Evolutionary conservation across 2,113 vertebrate genomes (phyloP).

Genomic region (Phyllostomus hastatus): DNA sequence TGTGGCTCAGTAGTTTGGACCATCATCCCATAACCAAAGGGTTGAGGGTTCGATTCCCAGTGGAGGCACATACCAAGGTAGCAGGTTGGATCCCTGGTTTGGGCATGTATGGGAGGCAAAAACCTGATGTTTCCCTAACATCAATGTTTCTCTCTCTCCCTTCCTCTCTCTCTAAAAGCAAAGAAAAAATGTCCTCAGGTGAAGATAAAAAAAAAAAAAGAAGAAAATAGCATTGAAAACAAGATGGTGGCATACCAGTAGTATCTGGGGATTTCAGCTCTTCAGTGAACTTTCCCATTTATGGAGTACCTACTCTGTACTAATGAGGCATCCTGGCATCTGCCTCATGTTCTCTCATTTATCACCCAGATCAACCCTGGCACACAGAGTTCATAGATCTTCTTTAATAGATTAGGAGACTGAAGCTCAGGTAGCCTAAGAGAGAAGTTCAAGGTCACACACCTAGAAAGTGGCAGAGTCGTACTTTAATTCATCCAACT

Average conservation of each 20-base stretch:
- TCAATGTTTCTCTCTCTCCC: background rate
- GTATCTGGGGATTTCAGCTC: background rate
- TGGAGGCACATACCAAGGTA: no score
- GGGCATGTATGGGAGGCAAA: no score
- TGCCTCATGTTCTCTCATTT: no score
- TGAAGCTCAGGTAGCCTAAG: background rate
- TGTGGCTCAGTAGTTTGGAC: no score
- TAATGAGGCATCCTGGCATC: accelerated
- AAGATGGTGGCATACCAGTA: background rate
- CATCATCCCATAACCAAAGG: no score
- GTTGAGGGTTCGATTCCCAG: no score
- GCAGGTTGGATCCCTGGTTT: no score
- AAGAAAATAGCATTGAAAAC: background rate
- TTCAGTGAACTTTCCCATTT: background rate
- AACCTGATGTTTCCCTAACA: no score
- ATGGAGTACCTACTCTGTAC: background rate
- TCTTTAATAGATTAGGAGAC: background rate
- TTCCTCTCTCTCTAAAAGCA: background rate
- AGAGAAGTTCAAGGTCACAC: background rate
- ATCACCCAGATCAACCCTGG: background rate
- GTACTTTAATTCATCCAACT: background rate
- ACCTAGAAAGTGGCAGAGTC: background rate
- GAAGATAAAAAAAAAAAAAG: background rate
- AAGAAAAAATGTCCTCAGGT: background rate
- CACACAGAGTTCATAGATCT: background rate